Percentiles rank a stretch among this genome's conserved stretches.
phyloP scores from a whole-genome alignment of 2,888 invertebrate species.

The Endomychus coccineus region DNA sequence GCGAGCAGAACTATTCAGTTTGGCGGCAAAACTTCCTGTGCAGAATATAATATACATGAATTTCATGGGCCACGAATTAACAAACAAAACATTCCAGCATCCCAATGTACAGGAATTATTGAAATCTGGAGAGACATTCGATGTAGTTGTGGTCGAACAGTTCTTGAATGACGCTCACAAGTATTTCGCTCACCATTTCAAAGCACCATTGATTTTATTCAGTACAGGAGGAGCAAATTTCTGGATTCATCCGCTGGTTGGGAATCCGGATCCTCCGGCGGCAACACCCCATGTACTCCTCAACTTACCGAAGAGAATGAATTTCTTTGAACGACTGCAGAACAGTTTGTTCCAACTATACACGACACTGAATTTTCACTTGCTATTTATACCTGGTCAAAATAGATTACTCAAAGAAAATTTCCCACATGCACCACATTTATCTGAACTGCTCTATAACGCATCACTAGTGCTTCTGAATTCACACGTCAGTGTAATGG shows the following conservation, averaged over 20 bases:
- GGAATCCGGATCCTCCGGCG: slow-evolving; percentile 45
- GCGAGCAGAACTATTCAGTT: no score
- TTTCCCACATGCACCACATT: slow-evolving; percentile 27
- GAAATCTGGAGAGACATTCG: slow-evolving; percentile 37
- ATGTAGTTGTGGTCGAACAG: slow-evolving; percentile 43
- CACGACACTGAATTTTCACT: slow-evolving; percentile 17
- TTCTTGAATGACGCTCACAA: slow-evolving; percentile 46
- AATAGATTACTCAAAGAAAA: slow-evolving; percentile 24
- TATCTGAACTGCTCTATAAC: slow-evolving; percentile 29
- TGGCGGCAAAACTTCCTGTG: no score
- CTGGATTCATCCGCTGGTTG: slow-evolving; percentile 45
- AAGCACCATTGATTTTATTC: slow-evolving; percentile 38
- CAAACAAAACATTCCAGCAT: slow-evolving; percentile 24
- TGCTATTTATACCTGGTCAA: slow-evolving; percentile 15
- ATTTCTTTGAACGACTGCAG: slow-evolving; percentile 48
- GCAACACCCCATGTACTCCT: slow-evolving; percentile 46
- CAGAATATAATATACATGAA: no score
- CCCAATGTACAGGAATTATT: slow-evolving; percentile 30
- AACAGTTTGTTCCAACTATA: slow-evolving; percentile 42
- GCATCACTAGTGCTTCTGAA: slow-evolving; percentile 32
- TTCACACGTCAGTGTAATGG: slow-evolving; percentile 47
- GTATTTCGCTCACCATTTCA: slow-evolving; percentile 38
- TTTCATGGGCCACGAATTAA: slow-evolving; percentile 1
- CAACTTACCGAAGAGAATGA: slow-evolving; percentile 43
- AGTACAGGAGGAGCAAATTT: slow-evolving; percentile 44